Evolutionary conservation across 2,888 invertebrate species (phyloP).

Genomic region (Microctonus aethiopoides): DNA sequence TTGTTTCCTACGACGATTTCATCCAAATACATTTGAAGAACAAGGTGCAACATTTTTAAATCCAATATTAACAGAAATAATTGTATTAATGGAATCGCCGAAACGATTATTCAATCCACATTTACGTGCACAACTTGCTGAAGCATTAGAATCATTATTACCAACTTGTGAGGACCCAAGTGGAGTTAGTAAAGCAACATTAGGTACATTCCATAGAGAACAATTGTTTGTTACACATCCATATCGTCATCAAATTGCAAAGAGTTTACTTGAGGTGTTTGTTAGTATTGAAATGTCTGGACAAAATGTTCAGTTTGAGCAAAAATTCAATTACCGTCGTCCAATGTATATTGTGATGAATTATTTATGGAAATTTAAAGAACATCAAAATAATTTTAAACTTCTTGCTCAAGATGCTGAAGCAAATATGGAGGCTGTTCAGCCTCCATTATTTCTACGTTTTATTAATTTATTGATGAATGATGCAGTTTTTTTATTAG

Average conservation of each 20-base stretch:
- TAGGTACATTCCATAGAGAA: conserved; percentile 74
- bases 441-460: conserved; percentile 90
- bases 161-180: conserved; percentile 74
- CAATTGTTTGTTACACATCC: conserved; percentile 83
- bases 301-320: conserved; percentile 94
- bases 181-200: conserved; percentile 63
- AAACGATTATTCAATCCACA: conserved; percentile 89
- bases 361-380: conserved; percentile 86
- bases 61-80: conserved; percentile 81
- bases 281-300: conserved; percentile 99
- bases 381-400: conserved; percentile 81
- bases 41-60: conserved; percentile 74
- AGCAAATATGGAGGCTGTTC: conserved; percentile 87
- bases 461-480: conserved; percentile 97
- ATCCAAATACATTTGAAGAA: conserved; percentile 74
- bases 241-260: conserved; percentile 79
- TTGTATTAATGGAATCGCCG: conserved; percentile 90
- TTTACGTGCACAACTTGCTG: conserved; percentile 88
- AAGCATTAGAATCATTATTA: conserved; percentile 87
- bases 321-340: conserved; percentile 95
- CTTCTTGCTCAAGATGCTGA: conserved; percentile 83
- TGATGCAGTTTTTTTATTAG: conserved; percentile 94
- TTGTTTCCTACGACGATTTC: conserved; percentile 78
- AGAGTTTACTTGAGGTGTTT: conserved; percentile 88
- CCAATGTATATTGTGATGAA: conserved; percentile 96